phyloP scores from a whole-genome alignment of 2,797 vertebrate genomes.

The Neostethus bicornis region DNA sequence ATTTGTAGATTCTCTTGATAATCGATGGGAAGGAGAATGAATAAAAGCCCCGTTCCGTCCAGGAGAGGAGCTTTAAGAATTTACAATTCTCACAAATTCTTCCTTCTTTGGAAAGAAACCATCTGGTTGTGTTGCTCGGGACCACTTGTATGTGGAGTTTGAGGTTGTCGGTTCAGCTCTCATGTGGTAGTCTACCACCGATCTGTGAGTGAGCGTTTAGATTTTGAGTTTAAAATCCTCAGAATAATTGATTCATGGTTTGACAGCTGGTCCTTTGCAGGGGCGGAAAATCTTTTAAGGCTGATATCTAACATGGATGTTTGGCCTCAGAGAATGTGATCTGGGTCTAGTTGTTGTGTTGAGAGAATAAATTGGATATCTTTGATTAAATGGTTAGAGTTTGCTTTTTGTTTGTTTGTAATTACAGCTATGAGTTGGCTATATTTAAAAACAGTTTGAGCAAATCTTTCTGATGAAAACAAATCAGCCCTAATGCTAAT shows the following conservation, averaged over 20 bases:
- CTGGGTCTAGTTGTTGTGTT: background rate
- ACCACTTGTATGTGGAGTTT: background rate
- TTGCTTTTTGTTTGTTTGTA: background rate
- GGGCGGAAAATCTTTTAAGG: background rate
- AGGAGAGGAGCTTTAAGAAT: background rate
- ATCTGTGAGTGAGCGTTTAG: background rate
- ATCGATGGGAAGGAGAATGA: too few species aligned
- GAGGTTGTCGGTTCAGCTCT: background rate
- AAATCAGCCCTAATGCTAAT: too few species aligned
- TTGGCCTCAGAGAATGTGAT: background rate
- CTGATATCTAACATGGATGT: background rate
- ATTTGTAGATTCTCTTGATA: background rate
- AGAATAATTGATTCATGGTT: conserved; percentile 1
- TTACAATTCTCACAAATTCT: background rate
- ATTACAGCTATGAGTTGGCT: too few species aligned
- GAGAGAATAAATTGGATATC: background rate
- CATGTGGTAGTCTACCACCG: background rate
- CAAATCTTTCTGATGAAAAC: too few species aligned
- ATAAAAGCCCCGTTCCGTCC: background rate
- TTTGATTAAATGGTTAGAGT: background rate
- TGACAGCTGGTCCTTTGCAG: background rate
- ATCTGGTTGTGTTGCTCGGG: background rate
- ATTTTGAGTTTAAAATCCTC: background rate
- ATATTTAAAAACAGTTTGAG: too few species aligned
- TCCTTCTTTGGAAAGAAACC: background rate